phyloP scores from a whole-genome alignment of 2,888 invertebrate species.

The Barypeithes pellucidus region DNA sequence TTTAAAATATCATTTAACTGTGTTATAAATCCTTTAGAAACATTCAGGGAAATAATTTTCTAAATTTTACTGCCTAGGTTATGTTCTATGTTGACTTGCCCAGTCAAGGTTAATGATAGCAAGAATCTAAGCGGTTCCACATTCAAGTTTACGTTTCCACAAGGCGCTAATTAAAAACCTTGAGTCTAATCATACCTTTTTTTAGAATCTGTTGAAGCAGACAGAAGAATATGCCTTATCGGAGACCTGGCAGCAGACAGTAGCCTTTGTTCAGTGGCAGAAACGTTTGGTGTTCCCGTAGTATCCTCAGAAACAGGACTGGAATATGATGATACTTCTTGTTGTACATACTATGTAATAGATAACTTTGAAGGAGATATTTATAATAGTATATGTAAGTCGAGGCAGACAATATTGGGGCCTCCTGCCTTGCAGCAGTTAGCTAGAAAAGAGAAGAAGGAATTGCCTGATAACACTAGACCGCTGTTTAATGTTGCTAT shows the following conservation, averaged over 20 bases:
- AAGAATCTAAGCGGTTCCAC: conserved; percentile 16
- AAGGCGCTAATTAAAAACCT: conserved; percentile 40
- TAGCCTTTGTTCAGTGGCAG: conserved; percentile 74
- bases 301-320: conserved; percentile 76
- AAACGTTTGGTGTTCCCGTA: conserved; percentile 77
- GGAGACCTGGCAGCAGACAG: conserved; percentile 75
- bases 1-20: background rate
- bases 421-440: conserved; percentile 86
- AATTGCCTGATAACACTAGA: conserved; percentile 82
- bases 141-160: conserved; percentile 27
- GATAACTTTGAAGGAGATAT: conserved; percentile 82
- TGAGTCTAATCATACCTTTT: conserved; percentile 13
- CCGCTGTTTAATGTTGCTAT: conserved; percentile 92
- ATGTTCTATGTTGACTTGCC: conserved; percentile 63
- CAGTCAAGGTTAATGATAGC: conserved; percentile 59
- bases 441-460: conserved; percentile 80
- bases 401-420: conserved; percentile 83
- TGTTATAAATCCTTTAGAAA: background rate
- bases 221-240: conserved; percentile 76
- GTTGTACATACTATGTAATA: conserved; percentile 82
- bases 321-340: conserved; percentile 75
- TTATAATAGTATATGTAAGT: conserved; percentile 79
- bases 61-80: conserved; percentile 52
- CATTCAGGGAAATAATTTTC: conserved; percentile 8
- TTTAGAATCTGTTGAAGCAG: conserved; percentile 42